Evolutionary conservation across 1,140 invertebrate species (phyloP).

Genomic region (Lerema accius): DNA sequence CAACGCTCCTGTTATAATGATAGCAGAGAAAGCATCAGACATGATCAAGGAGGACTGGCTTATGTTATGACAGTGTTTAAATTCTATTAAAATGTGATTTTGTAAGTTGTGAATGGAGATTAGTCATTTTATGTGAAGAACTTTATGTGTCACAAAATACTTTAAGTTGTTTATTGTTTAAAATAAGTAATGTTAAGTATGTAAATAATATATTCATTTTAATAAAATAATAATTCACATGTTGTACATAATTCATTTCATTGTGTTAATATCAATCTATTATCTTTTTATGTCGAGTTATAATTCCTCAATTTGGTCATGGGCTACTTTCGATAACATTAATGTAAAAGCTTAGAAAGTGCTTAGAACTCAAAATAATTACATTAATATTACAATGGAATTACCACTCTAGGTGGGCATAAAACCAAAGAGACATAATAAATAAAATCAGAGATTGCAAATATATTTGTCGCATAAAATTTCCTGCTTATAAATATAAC

Average conservation of each 20-base stretch:
- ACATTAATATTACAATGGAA: too few species aligned
- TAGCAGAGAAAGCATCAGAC: slow-evolving; percentile 91
- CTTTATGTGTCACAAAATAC: slow-evolving; percentile 63
- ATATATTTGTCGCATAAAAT: too few species aligned
- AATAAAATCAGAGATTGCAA: too few species aligned
- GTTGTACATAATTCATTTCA: too few species aligned
- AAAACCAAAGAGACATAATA: too few species aligned
- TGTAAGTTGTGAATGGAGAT: slow-evolving; percentile 27
- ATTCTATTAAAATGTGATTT: slow-evolving; percentile 21
- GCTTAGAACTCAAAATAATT: background rate
- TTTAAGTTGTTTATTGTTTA: slow-evolving; percentile 58
- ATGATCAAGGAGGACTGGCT: slow-evolving; percentile 91
- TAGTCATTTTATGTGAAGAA: slow-evolving; percentile 53
- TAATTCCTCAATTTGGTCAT: background rate
- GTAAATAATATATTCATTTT: slow-evolving; percentile 48
- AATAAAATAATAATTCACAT: slow-evolving; percentile 1
- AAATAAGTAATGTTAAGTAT: slow-evolving; percentile 57
- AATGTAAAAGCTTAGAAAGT: background rate
- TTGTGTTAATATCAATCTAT: too few species aligned
- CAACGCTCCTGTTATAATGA: slow-evolving; percentile 90
- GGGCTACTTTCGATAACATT: background rate
- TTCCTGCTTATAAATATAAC: too few species aligned
- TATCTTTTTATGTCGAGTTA: too few species aligned
- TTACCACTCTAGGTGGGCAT: too few species aligned
- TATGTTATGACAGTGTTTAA: slow-evolving; percentile 69